Conservation (phyloP, 2,113 vertebrate species). For the Sinocyclocheilus rhinocerous region DNA sequence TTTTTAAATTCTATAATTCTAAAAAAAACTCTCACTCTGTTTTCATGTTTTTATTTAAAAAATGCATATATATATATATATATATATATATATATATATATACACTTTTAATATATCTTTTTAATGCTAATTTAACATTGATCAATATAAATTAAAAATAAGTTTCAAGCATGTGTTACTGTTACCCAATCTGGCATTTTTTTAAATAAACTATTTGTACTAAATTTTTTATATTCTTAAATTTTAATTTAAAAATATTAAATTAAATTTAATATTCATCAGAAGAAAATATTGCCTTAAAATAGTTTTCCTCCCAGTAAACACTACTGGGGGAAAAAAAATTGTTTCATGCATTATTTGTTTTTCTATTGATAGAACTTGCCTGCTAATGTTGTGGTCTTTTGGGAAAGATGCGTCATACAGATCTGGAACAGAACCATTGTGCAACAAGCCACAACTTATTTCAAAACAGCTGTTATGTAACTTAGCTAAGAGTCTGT, state of each 20-base stretch:
- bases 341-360: background rate
- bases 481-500: conserved; percentile 42
- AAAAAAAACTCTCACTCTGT: no score
- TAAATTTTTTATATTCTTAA: background rate
- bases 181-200: background rate
- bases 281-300: no score
- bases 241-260: no score
- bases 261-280: background rate
- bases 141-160: background rate
- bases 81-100: no score
- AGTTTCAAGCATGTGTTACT: background rate
- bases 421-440: background rate
- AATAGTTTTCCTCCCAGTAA: no score
- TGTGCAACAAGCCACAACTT: background rate
- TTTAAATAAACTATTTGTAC: background rate
- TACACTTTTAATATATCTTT: no score
- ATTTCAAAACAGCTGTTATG: conserved; percentile 32
- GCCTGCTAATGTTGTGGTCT: background rate
- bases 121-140: background rate
- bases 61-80: no score
- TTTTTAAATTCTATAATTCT: no score
- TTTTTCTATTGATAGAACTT: background rate
- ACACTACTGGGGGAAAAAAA: no score
- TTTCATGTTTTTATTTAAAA: no score
- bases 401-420: background rate